These are phyloP conservation scores for Venusia cambrica DNA, from an alignment of 2,888 invertebrate species.

Conservation along the genomic window DNA sequence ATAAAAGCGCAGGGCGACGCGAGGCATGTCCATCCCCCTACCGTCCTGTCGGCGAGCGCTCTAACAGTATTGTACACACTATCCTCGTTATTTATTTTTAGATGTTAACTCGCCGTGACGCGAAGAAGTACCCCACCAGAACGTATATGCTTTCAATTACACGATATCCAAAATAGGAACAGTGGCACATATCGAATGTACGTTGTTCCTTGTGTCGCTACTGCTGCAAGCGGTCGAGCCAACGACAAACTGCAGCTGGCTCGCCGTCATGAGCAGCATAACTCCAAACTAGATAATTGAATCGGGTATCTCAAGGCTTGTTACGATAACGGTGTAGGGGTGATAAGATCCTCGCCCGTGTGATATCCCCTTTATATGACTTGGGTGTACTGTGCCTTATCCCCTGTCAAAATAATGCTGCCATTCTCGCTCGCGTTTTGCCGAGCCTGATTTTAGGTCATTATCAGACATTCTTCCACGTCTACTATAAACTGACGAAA, in stretches of 20 bases:
- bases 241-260: too few species aligned
- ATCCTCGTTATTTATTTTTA: slow-evolving; percentile 49
- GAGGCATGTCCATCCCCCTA: too few species aligned
- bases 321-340: slow-evolving; percentile 13
- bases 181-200: too few species aligned
- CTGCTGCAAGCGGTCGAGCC: too few species aligned
- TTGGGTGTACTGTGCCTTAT: slow-evolving; percentile 21
- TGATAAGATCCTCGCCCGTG: slow-evolving; percentile 17
- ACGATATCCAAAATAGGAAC: slow-evolving; percentile 6
- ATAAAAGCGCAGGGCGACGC: too few species aligned
- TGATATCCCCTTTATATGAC: slow-evolving; percentile 20
- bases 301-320: slow-evolving; percentile 7
- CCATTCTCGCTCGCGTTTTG: slow-evolving; percentile 17
- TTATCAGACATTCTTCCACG: slow-evolving; percentile 8
- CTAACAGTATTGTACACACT: slow-evolving; percentile 36
- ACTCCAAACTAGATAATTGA: slow-evolving; percentile 1
- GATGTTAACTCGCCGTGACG: slow-evolving; percentile 44
- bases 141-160: slow-evolving; percentile 23
- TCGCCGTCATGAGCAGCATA: slow-evolving; percentile 4
- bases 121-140: slow-evolving; percentile 26
- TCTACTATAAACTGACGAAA: slow-evolving; percentile 11
- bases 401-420: slow-evolving; percentile 21
- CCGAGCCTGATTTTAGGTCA: slow-evolving; percentile 17
- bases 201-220: too few species aligned
- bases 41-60: slow-evolving; percentile 14